These are phyloP conservation scores for Ormyrus rosae DNA, from an alignment of 2,888 invertebrate genomes.

Conservation along the genomic window DNA sequence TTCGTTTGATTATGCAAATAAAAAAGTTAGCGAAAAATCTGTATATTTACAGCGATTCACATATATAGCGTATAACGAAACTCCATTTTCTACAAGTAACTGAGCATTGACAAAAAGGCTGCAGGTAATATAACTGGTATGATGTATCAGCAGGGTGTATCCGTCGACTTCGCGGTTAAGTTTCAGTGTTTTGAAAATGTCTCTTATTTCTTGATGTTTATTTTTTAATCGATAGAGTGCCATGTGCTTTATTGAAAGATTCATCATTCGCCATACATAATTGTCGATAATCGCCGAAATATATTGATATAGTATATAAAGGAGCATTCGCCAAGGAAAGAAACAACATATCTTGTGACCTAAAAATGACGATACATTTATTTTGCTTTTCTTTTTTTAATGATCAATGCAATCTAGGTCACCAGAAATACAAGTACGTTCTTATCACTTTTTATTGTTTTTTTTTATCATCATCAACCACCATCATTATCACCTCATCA, in stretches of 20 bases:
- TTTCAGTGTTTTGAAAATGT: constrained; percentile 35
- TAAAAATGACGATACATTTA: constrained; percentile 86
- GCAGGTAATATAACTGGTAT: neutral
- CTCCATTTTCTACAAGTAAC: constrained; percentile 15
- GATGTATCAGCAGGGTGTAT: too few relatives aligned
- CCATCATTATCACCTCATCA: constrained; percentile 50
- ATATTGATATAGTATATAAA: constrained; percentile 61
- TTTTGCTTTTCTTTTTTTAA: constrained; percentile 81
- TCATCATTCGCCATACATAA: constrained; percentile 57
- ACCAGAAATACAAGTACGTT: constrained; percentile 75
- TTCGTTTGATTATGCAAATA: neutral
- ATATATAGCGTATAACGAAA: constrained; percentile 11
- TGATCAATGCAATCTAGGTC: constrained; percentile 77
- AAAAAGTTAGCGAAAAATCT: constrained; percentile 29
- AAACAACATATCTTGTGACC: constrained; percentile 79
- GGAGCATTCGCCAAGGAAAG: constrained; percentile 67
- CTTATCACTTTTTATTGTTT: constrained; percentile 65
- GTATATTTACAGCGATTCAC: constrained; percentile 34
- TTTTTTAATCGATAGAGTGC: constrained; percentile 55
- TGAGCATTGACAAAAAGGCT: constrained; percentile 5
- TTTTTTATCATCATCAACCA: constrained; percentile 58
- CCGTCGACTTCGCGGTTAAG: neutral
- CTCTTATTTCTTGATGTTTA: constrained; percentile 47
- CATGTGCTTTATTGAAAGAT: constrained; percentile 60
- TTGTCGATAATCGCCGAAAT: constrained; percentile 55